Percentiles rank a stretch among this genome's conserved stretches.
Conservation (phyloP, 2,888 invertebrate genomes). For the Tetropium fuscum region DNA sequence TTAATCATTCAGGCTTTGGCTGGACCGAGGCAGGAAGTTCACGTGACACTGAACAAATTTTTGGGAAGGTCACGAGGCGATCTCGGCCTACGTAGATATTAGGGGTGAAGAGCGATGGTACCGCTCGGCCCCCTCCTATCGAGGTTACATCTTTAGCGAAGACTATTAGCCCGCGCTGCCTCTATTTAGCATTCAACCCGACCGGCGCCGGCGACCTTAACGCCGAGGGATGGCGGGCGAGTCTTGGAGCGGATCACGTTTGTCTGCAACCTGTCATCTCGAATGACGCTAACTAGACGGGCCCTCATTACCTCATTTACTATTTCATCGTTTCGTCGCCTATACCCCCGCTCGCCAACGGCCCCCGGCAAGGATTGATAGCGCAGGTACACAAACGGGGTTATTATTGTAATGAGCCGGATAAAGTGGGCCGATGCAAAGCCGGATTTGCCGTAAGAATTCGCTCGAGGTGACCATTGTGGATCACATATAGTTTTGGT, state of each 20-base stretch:
- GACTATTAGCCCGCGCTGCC: no score
- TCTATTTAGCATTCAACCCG: constrained; percentile 61
- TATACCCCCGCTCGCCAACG: neutral
- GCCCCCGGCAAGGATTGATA: neutral
- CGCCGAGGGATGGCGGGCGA: constrained; percentile 43
- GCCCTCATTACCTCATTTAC: constrained; percentile 55
- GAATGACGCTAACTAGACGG: constrained; percentile 49
- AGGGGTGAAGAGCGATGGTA: no score
- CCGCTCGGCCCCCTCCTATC: no score
- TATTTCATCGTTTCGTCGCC: constrained; percentile 44
- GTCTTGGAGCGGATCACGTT: constrained; percentile 47
- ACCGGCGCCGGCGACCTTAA: constrained; percentile 56
- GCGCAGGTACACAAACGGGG: neutral
- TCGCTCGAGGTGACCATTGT: no score
- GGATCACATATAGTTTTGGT: no score
- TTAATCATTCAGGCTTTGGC: constrained; percentile 58
- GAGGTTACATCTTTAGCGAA: no score
- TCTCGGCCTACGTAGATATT: no score
- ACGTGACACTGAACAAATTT: no score
- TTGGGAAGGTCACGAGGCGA: no score
- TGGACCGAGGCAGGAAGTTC: no score
- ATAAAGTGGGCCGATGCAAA: no score
- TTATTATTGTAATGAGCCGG: constrained; percentile 1
- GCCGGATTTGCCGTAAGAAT: no score
- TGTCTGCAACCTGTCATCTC: constrained; percentile 52